A percentile compares a stretch with the other conserved stretches of the same genome.
Evolutionary conservation across 92 coral and sea anemone genomes (phyloP).

Genomic region (Blastomussa wellsi): DNA sequence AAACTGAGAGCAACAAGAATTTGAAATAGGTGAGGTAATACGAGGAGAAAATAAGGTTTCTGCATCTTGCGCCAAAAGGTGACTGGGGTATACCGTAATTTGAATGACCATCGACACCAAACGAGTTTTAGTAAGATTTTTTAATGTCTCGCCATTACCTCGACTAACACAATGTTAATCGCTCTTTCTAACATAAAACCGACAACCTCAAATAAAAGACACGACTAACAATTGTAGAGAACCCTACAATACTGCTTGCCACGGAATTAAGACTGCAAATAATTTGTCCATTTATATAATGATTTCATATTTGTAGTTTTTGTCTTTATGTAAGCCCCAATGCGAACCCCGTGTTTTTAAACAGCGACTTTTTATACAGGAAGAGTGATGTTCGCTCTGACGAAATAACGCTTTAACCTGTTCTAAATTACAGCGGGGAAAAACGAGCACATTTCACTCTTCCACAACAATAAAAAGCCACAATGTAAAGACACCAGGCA

Average conservation of each 20-base stretch:
- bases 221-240: not conserved
- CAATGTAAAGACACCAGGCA: not conserved
- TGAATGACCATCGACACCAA: not conserved
- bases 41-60: no score
- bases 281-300: not conserved
- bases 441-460: not conserved
- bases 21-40: no score
- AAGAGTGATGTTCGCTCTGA: not conserved
- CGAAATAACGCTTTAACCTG: not conserved
- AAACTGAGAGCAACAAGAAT: no score
- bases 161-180: not conserved
- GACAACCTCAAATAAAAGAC: not conserved
- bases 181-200: not conserved
- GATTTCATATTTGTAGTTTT: not conserved
- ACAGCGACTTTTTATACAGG: not conserved
- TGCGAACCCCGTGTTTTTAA: not conserved
- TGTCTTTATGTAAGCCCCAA: not conserved
- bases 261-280: not conserved
- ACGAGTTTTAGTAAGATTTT: not conserved
- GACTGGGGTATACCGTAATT: no score
- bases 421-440: not conserved
- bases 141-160: conserved; percentile 1
- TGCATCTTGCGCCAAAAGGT: no score
- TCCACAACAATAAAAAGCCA: conserved; percentile 4
- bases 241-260: not conserved